Percentiles rank a stretch among this genome's conserved stretches.
Conservation (phyloP, 2,113 vertebrate genomes). For the Hepsetus odoe region DNA sequence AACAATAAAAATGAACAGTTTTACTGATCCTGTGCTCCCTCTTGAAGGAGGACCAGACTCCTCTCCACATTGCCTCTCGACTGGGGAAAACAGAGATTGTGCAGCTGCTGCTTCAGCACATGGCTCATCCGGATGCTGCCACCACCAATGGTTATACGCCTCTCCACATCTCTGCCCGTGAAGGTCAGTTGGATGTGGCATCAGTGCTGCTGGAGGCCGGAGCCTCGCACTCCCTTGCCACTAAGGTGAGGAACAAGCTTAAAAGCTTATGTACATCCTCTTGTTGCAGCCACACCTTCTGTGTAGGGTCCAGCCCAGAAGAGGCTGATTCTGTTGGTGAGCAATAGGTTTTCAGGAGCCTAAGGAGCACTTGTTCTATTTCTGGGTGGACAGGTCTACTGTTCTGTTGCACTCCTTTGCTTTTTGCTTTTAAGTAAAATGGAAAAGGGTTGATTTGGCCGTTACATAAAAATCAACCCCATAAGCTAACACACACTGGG, state of each 20-base stretch:
- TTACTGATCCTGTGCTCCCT: background rate
- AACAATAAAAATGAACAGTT: too few relatives aligned
- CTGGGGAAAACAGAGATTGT: slow-evolving; percentile 98
- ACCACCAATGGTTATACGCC: slow-evolving; percentile 95
- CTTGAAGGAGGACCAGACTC: slow-evolving; percentile 96
- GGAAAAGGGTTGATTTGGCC: background rate
- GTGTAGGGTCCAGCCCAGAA: background rate
- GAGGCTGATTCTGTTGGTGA: background rate
- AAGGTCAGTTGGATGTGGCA: slow-evolving; percentile 93
- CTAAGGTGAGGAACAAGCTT: slow-evolving; percentile 80
- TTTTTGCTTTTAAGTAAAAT: too few relatives aligned
- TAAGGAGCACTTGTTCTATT: background rate
- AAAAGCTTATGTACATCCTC: background rate
- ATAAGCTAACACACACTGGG: too few relatives aligned
- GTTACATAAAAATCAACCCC: background rate
- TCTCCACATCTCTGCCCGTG: slow-evolving; percentile 92
- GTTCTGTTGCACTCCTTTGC: background rate
- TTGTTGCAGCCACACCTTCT: background rate
- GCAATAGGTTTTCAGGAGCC: background rate
- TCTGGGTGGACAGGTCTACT: background rate
- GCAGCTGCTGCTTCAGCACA: slow-evolving; percentile 94
- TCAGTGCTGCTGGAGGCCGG: slow-evolving; percentile 92
- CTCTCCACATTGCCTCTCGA: slow-evolving; percentile 95
- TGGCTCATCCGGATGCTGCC: slow-evolving; percentile 95
- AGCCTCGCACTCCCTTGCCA: slow-evolving; percentile 90